Percentiles rank a stretch among this genome's conserved stretches.
Evolutionary conservation across 2,888 invertebrate genomes (phyloP).

Genomic region (Acleris literana): DNA sequence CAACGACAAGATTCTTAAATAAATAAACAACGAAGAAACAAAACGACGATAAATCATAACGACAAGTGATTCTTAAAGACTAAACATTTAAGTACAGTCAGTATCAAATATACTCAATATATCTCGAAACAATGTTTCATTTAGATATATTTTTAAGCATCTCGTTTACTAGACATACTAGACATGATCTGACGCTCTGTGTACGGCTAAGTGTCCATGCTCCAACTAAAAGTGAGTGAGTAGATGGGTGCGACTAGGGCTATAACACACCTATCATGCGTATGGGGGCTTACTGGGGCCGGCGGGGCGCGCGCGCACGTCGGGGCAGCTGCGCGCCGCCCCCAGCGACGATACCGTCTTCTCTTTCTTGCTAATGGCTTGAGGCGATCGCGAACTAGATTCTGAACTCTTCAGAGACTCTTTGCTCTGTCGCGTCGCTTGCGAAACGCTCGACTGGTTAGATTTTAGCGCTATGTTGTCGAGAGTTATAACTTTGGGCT

Average conservation of each 20-base stretch:
- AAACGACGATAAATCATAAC: constrained; percentile 22
- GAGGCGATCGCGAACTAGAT: constrained; percentile 22
- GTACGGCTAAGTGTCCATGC: constrained; percentile 31
- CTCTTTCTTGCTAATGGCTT: no score
- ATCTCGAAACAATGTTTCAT: no score
- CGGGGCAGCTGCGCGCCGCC: constrained; percentile 52
- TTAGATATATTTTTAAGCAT: no score
- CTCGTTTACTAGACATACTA: background rate
- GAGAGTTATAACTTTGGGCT: constrained; percentile 74
- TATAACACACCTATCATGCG: constrained; percentile 80
- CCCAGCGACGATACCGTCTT: constrained; percentile 38
- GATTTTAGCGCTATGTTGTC: constrained; percentile 71
- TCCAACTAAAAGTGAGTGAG: constrained; percentile 15
- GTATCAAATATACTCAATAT: background rate
- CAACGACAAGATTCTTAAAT: constrained; percentile 3
- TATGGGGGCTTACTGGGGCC: constrained; percentile 70
- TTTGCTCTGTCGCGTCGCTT: constrained; percentile 49
- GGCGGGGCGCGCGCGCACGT: constrained; percentile 45
- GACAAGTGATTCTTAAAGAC: constrained; percentile 3
- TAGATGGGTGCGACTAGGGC: constrained; percentile 50
- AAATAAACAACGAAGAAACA: background rate
- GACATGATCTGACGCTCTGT: background rate
- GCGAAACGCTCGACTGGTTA: constrained; percentile 60
- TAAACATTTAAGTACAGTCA: constrained; percentile 7
- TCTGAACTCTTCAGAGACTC: constrained; percentile 58